phyloP scores from a whole-genome alignment of 2,797 vertebrate genomes.

The Sebastolobus altivelis region DNA sequence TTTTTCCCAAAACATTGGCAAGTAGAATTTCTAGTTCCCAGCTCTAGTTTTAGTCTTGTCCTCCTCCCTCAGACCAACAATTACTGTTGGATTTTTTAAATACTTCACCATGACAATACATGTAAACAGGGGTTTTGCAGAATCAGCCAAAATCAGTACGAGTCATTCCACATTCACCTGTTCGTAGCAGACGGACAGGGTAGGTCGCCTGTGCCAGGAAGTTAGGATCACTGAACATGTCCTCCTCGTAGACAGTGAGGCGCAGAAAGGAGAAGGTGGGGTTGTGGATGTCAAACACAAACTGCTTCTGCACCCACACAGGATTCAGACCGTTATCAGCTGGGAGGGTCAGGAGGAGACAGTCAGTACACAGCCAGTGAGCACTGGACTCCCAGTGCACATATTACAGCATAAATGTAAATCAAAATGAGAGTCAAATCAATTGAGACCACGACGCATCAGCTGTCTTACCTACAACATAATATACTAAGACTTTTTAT shows the following conservation, averaged over 20 bases:
- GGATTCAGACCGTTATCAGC: constrained; percentile 98
- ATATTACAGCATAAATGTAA: neutral
- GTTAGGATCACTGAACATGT: constrained; percentile 99
- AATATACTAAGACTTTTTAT: no score
- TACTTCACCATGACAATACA: neutral
- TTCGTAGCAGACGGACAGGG: constrained; percentile 92
- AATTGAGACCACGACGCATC: no score
- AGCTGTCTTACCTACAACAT: no score
- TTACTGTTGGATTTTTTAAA: neutral
- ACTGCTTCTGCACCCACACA: constrained; percentile 92
- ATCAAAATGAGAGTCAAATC: neutral
- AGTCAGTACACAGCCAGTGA: neutral
- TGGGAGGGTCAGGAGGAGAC: constrained; percentile 58
- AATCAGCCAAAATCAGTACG: neutral
- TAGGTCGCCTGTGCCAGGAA: constrained; percentile 97
- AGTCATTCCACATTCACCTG: constrained; percentile 75
- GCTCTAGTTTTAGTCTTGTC: neutral
- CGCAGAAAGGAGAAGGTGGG: constrained; percentile 94
- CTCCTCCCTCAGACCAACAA: neutral
- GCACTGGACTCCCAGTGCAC: no score
- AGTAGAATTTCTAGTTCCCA: neutral
- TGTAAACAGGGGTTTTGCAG: neutral
- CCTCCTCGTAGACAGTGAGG: constrained; percentile 96
- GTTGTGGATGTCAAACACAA: constrained; percentile 94
- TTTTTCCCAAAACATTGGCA: neutral